Base-by-base conservation (phyloP, 1,140 invertebrate species). In the Neuroterus valhalla region DNA sequence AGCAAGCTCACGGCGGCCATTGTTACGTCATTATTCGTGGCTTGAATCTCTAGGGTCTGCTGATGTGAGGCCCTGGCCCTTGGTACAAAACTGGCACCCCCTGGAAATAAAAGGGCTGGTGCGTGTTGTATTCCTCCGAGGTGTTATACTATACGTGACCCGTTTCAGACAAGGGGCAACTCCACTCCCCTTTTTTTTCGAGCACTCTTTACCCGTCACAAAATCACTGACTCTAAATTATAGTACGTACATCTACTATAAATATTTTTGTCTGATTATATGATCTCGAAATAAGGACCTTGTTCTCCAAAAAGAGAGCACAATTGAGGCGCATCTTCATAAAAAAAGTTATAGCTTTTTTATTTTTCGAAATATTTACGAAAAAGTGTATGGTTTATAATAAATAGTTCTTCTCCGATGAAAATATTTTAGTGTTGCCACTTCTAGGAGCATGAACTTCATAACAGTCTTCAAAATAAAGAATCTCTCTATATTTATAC, bases 11-110 rank as follows among this genome's bases (percentile, higher is more conserved):
- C 77, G 81, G 82, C 84, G 74, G 82, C 87, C 86, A 90, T 89
- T 89, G 89, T 90, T 90, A 85, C 87, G 83, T 90, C 86, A 89
- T 90, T 89, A 89, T 87, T 89, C 87, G 85, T 81, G 79, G 84
- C 82, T 81, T 68, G 55, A 62, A 62, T 62, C 23, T 26, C 14
- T 38, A 62, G 55, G 55, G 55, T 62, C 26, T 26, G 23, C 26
- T 14, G 21, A 62, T 26, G 19, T 17, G 69, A n/a, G 23, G 23
- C 69, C 17, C 15, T 38, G 31, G 31, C 55, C 23, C 55, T 14
- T 23, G 12, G 15, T 62, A 62, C 55, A 14, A 6, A 38, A 31
- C 23, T 15, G n/a, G 15, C 55, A 38, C 55, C 55, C 55, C 31
- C 55, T 62, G 55, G 0, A 23, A 62, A 62, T 15, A 23, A 62